Base-by-base conservation (phyloP, 2,888 invertebrate species). In the Drosophila percnosoma region DNA sequence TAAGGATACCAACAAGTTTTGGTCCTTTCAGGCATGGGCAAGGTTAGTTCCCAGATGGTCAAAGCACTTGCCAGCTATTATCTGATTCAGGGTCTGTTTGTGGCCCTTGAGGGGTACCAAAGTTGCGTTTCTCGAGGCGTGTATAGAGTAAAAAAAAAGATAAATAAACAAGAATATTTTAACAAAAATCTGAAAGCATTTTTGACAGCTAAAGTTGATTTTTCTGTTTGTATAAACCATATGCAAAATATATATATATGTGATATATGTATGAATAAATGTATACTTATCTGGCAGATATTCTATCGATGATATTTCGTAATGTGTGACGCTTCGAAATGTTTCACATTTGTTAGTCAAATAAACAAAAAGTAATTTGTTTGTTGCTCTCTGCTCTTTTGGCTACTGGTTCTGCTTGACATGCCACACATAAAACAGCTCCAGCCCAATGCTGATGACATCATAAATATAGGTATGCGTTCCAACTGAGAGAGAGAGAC, bases 371-470 rank as follows among this genome's bases (percentile, higher is more conserved):
- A 57, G 45, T 62, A 68, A 70, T 68, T 79, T 58, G 73, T 71
- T 80, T 71, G 68, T 64, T 75, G 79, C 58, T 75, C 61, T 62
- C 49, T 18, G 45, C 27, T 38, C 55, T 55, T 52, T 29, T 49
- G 33, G 63, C 21, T 55, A 58, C 53, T 71, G 73, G 83, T 83
- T 77, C 58, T 80, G 82, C 69, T 75, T 68, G 73, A 55, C 54
- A 21, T 49, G 72, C 31, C 59, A 78, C 62, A 71, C 24, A 45
- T 24, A 31, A 60, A 67, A 57, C 40, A 49, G 68, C 65, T 79
- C 62, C 78, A 82, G 66, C 36, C 21, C 33, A 54, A 68, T 51
- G 72, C 34, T 49, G 78, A 82, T 84, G 83, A 78, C 83, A 85
- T 85, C 86, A 85, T 81, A 38, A 27, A n/a, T 55, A 38, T 29